Evolutionary conservation across 2,113 vertebrate species (phyloP).

Genomic region (Genyomyrus donnyi): DNA sequence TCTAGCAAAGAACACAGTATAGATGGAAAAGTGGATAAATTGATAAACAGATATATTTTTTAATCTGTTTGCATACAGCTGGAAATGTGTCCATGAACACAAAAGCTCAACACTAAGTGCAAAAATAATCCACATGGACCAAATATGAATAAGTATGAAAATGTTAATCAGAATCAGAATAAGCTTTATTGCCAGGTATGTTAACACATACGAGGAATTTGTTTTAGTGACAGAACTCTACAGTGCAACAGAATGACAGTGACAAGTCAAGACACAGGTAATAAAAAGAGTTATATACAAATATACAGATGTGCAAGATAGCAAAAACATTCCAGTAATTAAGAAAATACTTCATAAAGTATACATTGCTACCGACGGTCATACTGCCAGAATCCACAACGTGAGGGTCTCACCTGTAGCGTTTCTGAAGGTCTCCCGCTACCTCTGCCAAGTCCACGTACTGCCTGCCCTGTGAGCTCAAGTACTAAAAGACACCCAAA

Average conservation of each 20-base stretch:
- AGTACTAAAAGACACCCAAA: slow-evolving; percentile 64
- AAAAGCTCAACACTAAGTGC: neutral
- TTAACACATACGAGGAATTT: too few relatives aligned
- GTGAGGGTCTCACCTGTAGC: slow-evolving; percentile 67
- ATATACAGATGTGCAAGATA: too few relatives aligned
- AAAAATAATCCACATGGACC: neutral
- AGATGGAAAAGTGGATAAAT: neutral
- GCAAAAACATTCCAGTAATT: neutral
- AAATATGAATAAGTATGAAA: neutral
- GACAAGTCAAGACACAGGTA: too few relatives aligned
- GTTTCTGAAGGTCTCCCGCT: slow-evolving; percentile 76
- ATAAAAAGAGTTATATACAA: too few relatives aligned
- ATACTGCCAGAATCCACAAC: neutral
- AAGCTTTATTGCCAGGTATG: too few relatives aligned
- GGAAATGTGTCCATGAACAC: neutral
- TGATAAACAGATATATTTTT: neutral
- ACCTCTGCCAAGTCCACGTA: slow-evolving; percentile 74
- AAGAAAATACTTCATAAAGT: neutral
- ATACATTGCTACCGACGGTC: neutral
- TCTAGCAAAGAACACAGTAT: slow-evolving; percentile 48
- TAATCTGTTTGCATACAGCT: neutral
- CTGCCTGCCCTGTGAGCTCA: slow-evolving; percentile 64
- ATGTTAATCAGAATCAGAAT: neutral
- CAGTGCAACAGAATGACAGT: too few relatives aligned
- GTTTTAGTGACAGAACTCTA: too few relatives aligned